A percentile compares a stretch with the other conserved stretches of the same genome.
Evolutionary conservation across 2,797 vertebrate genomes (phyloP).

Genomic region (Miichthys miiuy): DNA sequence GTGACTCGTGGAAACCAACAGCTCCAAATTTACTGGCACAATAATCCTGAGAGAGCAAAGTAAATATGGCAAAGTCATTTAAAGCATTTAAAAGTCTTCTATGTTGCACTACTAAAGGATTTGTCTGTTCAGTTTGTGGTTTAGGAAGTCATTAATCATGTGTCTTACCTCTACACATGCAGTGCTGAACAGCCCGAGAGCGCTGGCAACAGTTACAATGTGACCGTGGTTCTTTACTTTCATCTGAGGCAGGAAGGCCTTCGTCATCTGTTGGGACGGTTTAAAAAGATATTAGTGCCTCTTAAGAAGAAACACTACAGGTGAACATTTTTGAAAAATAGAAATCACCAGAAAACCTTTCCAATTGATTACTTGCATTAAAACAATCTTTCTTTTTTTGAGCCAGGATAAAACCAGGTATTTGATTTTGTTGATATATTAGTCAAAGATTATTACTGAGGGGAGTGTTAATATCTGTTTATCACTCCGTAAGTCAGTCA

Average conservation of each 20-base stretch:
- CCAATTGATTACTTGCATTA: too few species aligned
- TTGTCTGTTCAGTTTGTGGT: not conserved
- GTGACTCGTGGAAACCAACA: conserved; percentile 84
- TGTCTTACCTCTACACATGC: conserved; percentile 76
- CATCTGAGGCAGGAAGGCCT: conserved; percentile 81
- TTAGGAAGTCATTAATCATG: not conserved
- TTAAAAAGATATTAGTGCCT: not conserved
- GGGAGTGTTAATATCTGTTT: too few species aligned
- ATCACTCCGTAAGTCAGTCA: too few species aligned
- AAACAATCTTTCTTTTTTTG: too few species aligned
- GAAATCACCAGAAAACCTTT: too few species aligned
- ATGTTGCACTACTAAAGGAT: not conserved
- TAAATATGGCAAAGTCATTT: not conserved
- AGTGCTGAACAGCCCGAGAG: conserved; percentile 78
- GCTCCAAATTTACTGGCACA: conserved; percentile 86
- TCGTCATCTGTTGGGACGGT: conserved; percentile 74
- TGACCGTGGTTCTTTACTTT: conserved; percentile 74
- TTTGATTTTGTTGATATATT: too few species aligned
- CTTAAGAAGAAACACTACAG: not conserved
- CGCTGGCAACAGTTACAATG: conserved; percentile 77
- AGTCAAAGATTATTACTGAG: too few species aligned
- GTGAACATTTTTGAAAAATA: too few species aligned
- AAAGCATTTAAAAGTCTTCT: not conserved
- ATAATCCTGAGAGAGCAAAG: conserved; percentile 75
- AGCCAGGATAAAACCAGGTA: too few species aligned